Evolutionary conservation across 2,888 invertebrate species (phyloP), one percentile per base, ranked within the genome.

Genomic region (Heliconius sara): DNA sequence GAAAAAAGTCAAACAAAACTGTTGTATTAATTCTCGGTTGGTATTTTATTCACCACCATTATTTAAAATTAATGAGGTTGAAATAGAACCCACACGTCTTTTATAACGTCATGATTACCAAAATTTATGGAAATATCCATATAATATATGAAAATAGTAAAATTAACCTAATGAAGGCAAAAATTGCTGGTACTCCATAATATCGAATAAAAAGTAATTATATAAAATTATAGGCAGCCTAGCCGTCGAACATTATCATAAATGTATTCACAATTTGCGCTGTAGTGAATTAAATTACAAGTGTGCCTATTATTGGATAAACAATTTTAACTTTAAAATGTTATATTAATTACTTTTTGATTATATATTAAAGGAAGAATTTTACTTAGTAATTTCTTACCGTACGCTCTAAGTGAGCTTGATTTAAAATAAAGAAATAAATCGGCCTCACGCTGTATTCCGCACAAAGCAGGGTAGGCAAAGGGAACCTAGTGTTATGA

Each of bases 261-360:
- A 60, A 63, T 39, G 60, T 71, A 22, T 5, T 47, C 19, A 72
- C 27, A 72, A 13, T 47, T 65, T 65, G 27, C 66, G 47, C 30
- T 66, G 13, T 27, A 47, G n/a, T 47, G 25, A 75, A 65, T 75
- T 22, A 75, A 66, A 75, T 66, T 7, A 19, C 75, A 73, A n/a
- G 5, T n/a, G n/a, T 22, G 19, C 25, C n/a, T 57, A 1, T 12
- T 75, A 39, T 43, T 25, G 6, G 25, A 25, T 19, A 65, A 65
- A 1, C 0, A 39, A 22, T n/a, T 30, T 52, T 2, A 73, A 73
- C 1, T 22, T 52, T 30, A 34, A 57, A 16, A 71, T 47, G 25
- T 60, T 10, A 60, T 3, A n/a, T n/a, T 13, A 7, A 25, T 7
- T 25, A 25, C 16, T 25, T 22, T 16, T 52, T 52, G 22, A 22